Percentiles rank a stretch among this genome's conserved stretches.
Evolutionary conservation across 2,113 vertebrate genomes (phyloP).

Genomic region (Butorides virescens): DNA sequence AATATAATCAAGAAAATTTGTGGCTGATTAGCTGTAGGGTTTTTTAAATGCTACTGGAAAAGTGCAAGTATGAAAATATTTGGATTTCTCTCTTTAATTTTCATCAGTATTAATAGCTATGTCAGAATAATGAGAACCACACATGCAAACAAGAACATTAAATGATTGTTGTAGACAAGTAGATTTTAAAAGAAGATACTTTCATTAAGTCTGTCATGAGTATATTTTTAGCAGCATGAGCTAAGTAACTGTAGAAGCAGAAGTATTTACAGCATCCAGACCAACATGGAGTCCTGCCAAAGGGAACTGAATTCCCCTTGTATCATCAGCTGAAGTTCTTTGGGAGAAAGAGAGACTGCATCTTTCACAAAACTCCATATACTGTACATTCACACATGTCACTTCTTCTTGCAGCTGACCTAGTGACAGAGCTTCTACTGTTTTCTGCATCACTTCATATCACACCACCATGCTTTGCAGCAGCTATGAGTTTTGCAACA

Average conservation of each 20-base stretch:
- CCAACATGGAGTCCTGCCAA: slow-evolving; percentile 72
- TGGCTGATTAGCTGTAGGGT: not conserved
- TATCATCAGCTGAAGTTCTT: slow-evolving; percentile 71
- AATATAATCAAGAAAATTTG: not conserved
- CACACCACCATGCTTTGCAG: slow-evolving; percentile 21
- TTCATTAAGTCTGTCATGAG: slow-evolving; percentile 38
- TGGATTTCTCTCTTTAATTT: slow-evolving; percentile 49
- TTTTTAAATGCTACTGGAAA: slow-evolving; percentile 21
- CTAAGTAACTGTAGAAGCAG: slow-evolving; percentile 61
- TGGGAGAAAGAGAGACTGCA: slow-evolving; percentile 64
- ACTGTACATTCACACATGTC: slow-evolving; percentile 72
- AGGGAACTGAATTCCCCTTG: slow-evolving; percentile 77
- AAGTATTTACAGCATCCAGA: slow-evolving; percentile 72
- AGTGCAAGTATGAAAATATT: not conserved
- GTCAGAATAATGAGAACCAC: not conserved
- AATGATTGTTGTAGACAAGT: slow-evolving; percentile 17
- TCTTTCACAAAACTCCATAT: slow-evolving; percentile 72
- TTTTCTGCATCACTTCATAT: slow-evolving; percentile 67
- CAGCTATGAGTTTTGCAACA: slow-evolving; percentile 8
- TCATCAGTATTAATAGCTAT: slow-evolving; percentile 62
- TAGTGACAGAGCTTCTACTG: slow-evolving; percentile 70
- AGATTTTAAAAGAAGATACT: slow-evolving; percentile 24
- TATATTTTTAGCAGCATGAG: slow-evolving; percentile 55
- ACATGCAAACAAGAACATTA: slow-evolving; percentile 18
- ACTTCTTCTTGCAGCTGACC: slow-evolving; percentile 77